Percentiles rank a stretch among this genome's conserved stretches.
phyloP scores from a whole-genome alignment of 2,797 vertebrate species.

The Chelmon rostratus region DNA sequence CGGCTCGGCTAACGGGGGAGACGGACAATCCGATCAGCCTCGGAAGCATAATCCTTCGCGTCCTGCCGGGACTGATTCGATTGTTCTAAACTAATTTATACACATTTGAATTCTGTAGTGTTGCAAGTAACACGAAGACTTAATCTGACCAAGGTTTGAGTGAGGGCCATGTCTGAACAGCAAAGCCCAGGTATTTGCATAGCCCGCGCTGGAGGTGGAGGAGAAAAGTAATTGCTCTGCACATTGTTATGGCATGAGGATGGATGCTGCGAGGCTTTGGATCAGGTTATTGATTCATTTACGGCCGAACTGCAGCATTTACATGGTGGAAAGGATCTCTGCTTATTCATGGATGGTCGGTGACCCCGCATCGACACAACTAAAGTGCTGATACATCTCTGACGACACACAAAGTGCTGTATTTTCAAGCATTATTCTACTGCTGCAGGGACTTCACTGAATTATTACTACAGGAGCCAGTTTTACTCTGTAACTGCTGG shows the following conservation, averaged over 20 bases:
- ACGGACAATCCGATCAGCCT: constrained; percentile 59
- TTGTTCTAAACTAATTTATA: constrained; percentile 48
- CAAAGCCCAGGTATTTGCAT: constrained; percentile 61
- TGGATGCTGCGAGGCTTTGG: constrained; percentile 40
- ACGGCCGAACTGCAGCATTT: constrained; percentile 52
- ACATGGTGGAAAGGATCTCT: constrained; percentile 52
- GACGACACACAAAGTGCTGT: constrained; percentile 38
- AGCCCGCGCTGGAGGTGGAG: constrained; percentile 2
- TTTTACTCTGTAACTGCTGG: constrained; percentile 39
- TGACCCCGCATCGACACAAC: constrained; percentile 48
- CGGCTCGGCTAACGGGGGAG: constrained; percentile 45
- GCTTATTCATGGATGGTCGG: constrained; percentile 51
- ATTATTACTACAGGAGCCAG: constrained; percentile 27
- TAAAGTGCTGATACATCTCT: constrained; percentile 60
- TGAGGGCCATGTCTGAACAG: constrained; percentile 46
- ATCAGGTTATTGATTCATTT: constrained; percentile 69
- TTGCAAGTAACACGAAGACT: constrained; percentile 47
- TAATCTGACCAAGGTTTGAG: constrained; percentile 34
- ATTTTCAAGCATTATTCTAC: constrained; percentile 46
- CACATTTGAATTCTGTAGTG: constrained; percentile 57
- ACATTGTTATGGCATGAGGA: constrained; percentile 36
- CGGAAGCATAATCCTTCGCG: constrained; percentile 43
- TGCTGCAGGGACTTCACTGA: constrained; percentile 15
- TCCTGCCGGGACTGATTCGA: constrained; percentile 66
- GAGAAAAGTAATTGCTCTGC: constrained; percentile 49